A percentile compares a stretch with the other conserved stretches of the same genome.
phyloP scores from a whole-genome alignment of 2,797 vertebrate genomes.

The Sebastolobus altivelis region DNA sequence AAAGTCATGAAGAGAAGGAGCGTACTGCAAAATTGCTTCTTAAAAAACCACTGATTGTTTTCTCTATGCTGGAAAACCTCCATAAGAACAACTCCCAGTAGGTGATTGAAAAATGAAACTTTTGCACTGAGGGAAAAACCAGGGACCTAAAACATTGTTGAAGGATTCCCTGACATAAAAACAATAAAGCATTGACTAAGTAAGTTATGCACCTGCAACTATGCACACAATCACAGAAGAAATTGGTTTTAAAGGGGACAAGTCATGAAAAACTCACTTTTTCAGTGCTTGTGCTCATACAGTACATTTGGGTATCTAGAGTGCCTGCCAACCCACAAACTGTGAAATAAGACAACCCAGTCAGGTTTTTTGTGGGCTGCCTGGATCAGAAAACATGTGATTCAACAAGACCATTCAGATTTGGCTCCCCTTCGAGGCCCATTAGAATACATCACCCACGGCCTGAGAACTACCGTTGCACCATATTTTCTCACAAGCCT shows the following conservation, averaged over 20 bases:
- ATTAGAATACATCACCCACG: background rate
- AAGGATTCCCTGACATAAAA: background rate
- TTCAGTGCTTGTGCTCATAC: background rate
- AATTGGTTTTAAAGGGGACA: background rate
- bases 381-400: background rate
- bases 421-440: background rate
- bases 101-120: background rate
- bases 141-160: background rate
- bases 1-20: background rate
- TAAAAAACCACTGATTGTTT: background rate
- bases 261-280: background rate
- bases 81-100: background rate
- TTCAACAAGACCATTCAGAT: background rate
- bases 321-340: background rate
- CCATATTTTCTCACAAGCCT: background rate
- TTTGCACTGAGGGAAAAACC: background rate
- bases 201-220: background rate
- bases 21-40: constrained; percentile 3
- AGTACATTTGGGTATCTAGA: background rate
- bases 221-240: background rate
- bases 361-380: background rate
- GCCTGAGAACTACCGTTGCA: background rate
- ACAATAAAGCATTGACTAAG: background rate
- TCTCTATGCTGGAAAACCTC: background rate
- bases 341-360: background rate